Percentiles rank a stretch among this genome's conserved stretches.
Conservation (phyloP, 2,888 invertebrate genomes). For the Meta bourneti region DNA sequence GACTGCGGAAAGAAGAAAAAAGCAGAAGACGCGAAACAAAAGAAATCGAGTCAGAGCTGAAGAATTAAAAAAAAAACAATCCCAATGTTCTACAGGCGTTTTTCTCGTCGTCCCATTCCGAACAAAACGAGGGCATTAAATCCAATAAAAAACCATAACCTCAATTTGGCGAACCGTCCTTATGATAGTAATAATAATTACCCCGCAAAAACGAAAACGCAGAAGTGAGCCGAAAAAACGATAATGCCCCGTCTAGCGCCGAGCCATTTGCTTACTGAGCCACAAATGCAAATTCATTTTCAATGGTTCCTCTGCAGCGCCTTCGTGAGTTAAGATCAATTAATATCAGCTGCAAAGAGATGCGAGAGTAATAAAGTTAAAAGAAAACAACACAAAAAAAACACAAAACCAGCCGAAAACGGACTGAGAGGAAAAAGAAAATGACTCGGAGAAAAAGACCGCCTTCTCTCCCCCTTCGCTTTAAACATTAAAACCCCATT, state of each 20-base stretch:
- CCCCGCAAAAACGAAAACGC: not conserved
- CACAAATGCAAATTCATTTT: slow-evolving; percentile 63
- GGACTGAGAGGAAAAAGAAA: slow-evolving; percentile 20
- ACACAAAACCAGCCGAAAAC: slow-evolving; percentile 25
- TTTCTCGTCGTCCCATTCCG: slow-evolving; percentile 24
- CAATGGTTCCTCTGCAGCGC: slow-evolving; percentile 29
- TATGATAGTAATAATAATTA: slow-evolving; percentile 50
- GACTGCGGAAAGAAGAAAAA: not conserved
- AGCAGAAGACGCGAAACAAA: not conserved
- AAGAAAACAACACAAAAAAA: slow-evolving; percentile 26
- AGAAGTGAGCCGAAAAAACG: not conserved
- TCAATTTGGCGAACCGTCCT: slow-evolving; percentile 3
- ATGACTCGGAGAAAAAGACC: slow-evolving; percentile 43
- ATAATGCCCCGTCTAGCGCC: slow-evolving; percentile 11
- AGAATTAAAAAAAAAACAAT: slow-evolving; percentile 3
- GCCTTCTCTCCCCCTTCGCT: slow-evolving; percentile 19
- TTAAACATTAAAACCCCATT: slow-evolving; percentile 76
- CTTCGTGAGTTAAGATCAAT: slow-evolving; percentile 59
- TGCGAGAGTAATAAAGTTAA: slow-evolving; percentile 48
- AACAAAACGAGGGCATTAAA: slow-evolving; percentile 48
- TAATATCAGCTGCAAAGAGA: slow-evolving; percentile 66
- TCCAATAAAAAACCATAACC: slow-evolving; percentile 40
- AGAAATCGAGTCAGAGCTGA: not conserved
- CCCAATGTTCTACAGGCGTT: slow-evolving; percentile 19
- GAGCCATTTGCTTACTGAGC: slow-evolving; percentile 53